These are phyloP conservation scores for Edolisoma coerulescens DNA, from an alignment of 2,113 vertebrate genomes.

Conservation along the genomic window DNA sequence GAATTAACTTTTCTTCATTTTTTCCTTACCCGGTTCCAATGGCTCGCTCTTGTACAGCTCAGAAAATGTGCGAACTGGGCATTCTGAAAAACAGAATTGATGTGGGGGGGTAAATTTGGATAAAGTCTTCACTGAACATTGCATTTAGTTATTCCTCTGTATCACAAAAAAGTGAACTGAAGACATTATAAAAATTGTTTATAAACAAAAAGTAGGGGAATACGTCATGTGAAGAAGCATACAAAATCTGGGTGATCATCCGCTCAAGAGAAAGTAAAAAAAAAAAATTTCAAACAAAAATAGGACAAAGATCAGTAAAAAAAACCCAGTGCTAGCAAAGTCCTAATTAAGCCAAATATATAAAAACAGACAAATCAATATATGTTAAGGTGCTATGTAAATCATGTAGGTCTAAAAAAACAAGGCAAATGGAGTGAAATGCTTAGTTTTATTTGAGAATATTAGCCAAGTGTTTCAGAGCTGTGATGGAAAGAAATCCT, in stretches of 20 bases:
- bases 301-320: not conserved
- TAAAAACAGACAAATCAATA: not conserved
- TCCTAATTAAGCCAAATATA: not conserved
- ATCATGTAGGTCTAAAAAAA: not conserved
- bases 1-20: not conserved
- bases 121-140: not conserved
- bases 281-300: not conserved
- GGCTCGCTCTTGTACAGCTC: not conserved
- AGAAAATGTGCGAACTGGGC: not conserved
- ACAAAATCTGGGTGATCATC: not conserved
- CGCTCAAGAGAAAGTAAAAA: not conserved
- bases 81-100: not conserved
- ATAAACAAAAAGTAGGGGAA: not conserved
- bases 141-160: not conserved
- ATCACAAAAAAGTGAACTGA: not conserved
- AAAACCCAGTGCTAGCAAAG: not conserved
- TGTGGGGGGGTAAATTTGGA: not conserved
- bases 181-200: not conserved
- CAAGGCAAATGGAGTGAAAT: not conserved
- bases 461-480: not conserved
- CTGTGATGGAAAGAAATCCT: not conserved
- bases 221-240: not conserved
- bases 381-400: not conserved
- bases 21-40: not conserved
- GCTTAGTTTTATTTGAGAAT: not conserved